These are phyloP conservation scores for Netelia melanura DNA, from an alignment of 2,888 invertebrate genomes.

Conservation along the genomic window DNA sequence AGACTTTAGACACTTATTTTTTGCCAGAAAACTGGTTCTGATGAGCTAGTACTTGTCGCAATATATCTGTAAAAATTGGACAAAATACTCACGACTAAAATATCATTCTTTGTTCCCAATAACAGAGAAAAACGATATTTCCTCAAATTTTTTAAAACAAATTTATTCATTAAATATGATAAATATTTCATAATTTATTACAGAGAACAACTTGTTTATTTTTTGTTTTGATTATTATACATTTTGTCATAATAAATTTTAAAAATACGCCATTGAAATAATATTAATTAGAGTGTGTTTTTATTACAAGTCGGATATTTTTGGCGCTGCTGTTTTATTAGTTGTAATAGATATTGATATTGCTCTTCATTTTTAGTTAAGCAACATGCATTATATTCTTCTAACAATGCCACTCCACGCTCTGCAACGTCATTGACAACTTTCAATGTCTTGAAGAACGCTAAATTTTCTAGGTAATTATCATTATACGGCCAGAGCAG, in stretches of 20 bases:
- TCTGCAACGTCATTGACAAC: slow-evolving; percentile 32
- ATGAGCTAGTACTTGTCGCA: too few relatives aligned
- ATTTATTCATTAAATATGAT: slow-evolving; percentile 2
- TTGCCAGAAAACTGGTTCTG: too few relatives aligned
- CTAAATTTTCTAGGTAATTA: slow-evolving; percentile 3
- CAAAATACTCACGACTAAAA: too few relatives aligned
- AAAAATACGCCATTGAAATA: too few relatives aligned
- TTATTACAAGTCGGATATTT: slow-evolving; percentile 8
- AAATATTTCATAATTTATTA: background rate
- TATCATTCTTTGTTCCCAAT: background rate
- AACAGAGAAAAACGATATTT: background rate
- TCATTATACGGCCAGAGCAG: slow-evolving; percentile 2
- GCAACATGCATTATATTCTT: slow-evolving; percentile 7
- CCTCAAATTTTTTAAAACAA: background rate
- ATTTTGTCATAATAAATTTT: background rate
- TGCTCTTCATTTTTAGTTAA: slow-evolving; percentile 18
- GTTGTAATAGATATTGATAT: slow-evolving; percentile 12
- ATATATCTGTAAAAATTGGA: too few relatives aligned
- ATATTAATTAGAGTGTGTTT: slow-evolving; percentile 53
- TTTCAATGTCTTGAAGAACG: slow-evolving; percentile 12
- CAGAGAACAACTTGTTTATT: background rate
- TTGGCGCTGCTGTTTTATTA: slow-evolving; percentile 18
- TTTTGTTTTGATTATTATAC: slow-evolving; percentile 7
- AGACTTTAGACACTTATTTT: too few relatives aligned
- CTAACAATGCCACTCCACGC: slow-evolving; percentile 16